Conservation (phyloP, 2,113 vertebrate species). For the Chamaea fasciata region DNA sequence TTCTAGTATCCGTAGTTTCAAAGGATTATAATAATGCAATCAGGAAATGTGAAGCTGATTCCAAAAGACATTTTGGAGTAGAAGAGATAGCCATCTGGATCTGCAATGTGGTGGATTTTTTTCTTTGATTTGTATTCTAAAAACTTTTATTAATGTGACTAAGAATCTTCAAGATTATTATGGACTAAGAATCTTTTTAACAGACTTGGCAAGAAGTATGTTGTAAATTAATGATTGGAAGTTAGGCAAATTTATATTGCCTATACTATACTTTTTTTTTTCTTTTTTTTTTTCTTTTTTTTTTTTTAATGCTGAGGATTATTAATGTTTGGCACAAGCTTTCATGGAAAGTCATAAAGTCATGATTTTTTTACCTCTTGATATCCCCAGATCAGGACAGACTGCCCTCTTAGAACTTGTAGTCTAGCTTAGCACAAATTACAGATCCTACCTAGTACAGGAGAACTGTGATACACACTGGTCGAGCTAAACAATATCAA, state of each 20-base stretch:
- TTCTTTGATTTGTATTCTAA: not conserved
- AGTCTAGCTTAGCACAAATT: not conserved
- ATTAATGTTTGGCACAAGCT: not conserved
- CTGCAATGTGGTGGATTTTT: not conserved
- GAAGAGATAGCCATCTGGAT: not conserved
- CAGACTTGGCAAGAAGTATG: not conserved
- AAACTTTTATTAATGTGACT: not conserved
- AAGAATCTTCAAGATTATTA: not conserved
- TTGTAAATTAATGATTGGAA: not conserved
- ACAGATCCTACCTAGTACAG: not conserved
- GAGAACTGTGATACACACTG: not conserved
- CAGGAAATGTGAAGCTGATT: not conserved
- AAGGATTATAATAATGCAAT: not conserved
- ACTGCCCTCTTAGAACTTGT: not conserved
- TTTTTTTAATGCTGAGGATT: not conserved
- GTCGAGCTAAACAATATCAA: accelerated
- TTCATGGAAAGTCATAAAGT: not conserved
- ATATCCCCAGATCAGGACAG: not conserved
- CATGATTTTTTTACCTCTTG: not conserved
- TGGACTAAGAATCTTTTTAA: not conserved
- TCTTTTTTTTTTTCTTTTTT: not conserved
- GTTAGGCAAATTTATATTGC: not conserved
- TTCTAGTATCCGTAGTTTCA: not conserved
- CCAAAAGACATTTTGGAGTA: not conserved
- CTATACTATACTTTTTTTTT: not conserved